A percentile compares a stretch with the other conserved stretches of the same genome.
Conservation (phyloP, 2,888 invertebrate genomes). For the Troides helena region DNA sequence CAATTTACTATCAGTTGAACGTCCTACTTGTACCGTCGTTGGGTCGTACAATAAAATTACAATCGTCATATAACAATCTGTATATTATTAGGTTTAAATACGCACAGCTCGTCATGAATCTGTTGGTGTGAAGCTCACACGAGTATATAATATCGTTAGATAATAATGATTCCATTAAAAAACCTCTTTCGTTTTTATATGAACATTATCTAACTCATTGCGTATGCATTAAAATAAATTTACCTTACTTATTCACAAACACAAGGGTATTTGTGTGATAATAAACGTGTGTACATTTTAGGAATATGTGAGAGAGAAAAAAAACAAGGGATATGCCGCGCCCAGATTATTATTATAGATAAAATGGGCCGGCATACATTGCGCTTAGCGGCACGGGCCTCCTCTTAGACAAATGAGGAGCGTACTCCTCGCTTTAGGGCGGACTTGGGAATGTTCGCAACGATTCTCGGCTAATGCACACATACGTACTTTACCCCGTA, state of each 20-base stretch:
- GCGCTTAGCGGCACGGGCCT: conserved; percentile 4
- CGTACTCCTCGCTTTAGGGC: conserved; percentile 18
- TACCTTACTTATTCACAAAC: not conserved
- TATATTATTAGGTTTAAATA: too few species aligned
- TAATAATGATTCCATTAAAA: not conserved
- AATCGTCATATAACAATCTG: too few species aligned
- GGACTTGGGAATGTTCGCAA: conserved; percentile 16
- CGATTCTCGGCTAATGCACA: conserved; percentile 1
- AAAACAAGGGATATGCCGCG: conserved; percentile 2
- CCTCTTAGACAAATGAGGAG: conserved; percentile 25
- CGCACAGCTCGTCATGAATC: too few species aligned
- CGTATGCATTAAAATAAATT: conserved; percentile 1
- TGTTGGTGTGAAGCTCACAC: too few species aligned
- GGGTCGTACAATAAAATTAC: too few species aligned
- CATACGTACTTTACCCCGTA: not conserved
- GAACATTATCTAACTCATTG: not conserved
- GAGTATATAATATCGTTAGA: too few species aligned
- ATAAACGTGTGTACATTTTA: conserved; percentile 7
- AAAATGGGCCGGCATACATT: conserved; percentile 15
- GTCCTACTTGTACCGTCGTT: too few species aligned
- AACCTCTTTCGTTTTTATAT: not conserved
- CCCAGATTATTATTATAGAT: conserved; percentile 19
- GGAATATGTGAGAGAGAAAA: conserved; percentile 1
- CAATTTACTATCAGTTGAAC: too few species aligned
- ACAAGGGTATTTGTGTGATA: conserved; percentile 1